Conservation (phyloP, 1,140 invertebrate species). For the Phymastichus coffea region DNA sequence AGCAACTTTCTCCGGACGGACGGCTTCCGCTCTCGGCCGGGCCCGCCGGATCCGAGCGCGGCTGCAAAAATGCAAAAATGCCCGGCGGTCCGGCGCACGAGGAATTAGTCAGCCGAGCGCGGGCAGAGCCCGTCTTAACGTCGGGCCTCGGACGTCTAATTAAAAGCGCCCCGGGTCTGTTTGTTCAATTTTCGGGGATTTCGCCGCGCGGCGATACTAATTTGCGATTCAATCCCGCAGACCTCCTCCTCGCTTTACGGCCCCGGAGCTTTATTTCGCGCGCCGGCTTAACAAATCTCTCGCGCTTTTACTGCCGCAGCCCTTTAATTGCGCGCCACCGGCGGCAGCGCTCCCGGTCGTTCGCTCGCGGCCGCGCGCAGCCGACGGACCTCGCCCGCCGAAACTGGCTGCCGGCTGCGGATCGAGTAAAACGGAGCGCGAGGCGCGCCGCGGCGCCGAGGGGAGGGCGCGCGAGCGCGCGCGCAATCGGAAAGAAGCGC, state of each 20-base stretch:
- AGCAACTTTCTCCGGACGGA: background rate
- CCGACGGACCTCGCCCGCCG: too few species aligned
- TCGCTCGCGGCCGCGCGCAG: too few species aligned
- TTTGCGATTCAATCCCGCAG: slow-evolving; percentile 19
- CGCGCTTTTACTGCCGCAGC: too few species aligned
- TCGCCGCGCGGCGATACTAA: slow-evolving; percentile 6
- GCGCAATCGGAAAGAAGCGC: slow-evolving; percentile 15
- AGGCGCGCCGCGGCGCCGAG: background rate
- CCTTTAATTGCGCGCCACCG: too few species aligned
- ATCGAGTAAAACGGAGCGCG: too few species aligned
- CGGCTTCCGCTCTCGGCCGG: background rate
- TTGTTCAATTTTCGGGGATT: slow-evolving; percentile 34
- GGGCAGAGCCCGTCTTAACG: slow-evolving; percentile 42
- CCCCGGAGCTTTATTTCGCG: too few species aligned
- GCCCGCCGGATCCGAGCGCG: background rate
- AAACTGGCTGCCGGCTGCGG: too few species aligned
- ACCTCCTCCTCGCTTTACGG: too few species aligned
- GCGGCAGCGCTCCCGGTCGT: too few species aligned
- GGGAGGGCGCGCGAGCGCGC: background rate
- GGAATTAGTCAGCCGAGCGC: too few species aligned
- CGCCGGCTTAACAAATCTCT: too few species aligned
- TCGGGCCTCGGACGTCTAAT: slow-evolving; percentile 41
- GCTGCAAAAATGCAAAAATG: too few species aligned
- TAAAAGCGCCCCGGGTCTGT: slow-evolving; percentile 37
- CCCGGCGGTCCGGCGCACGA: background rate